Evolutionary conservation across 2,113 vertebrate species (phyloP), one percentile per base, ranked within the genome.

Genomic region (Anolis carolinensis): DNA sequence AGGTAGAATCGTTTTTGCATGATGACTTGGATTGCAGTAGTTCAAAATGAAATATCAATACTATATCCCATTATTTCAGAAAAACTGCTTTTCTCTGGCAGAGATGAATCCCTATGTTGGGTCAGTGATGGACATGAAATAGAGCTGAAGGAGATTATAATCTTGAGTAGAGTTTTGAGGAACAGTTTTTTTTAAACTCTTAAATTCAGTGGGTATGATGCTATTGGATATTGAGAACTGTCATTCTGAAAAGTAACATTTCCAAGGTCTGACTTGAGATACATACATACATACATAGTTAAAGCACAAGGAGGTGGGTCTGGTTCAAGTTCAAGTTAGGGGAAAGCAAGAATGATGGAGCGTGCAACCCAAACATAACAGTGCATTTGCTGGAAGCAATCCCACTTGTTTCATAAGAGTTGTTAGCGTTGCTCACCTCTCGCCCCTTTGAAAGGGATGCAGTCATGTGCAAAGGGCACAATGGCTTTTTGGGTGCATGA

Each of bases 381-480:
- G 23, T 48, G 1, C 16, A 21, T 75, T 63, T 63, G 72, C 27
- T 84, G 71, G 59, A 65, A 75, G 27, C 39, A 44, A 65, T 84
- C 72, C 55, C 72, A 32, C 39, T 63, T 23, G 55, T 83, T 65
- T 84, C 36, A 63, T 48, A 75, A 73, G 34, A 44, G 30, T 32
- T 73, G 34, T 74, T 62, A 39, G 23, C 30, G 18, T n/a, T 65
- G 36, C 30, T 65, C 71, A 32, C 39, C 25, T 13, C 34, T 32
- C 65, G 30, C 23, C 36, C 36, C 48, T 75, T 63, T 75, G 71
- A 75, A 84, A 63, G 63, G 27, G 23, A 23, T 44, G 71, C 71
- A 83, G 13, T 75, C 82, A 75, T 83, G 80, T 52, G 55, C 27
- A 83, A 75, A 84, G 25, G 36, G 72, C 59, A 48, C 21, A 59